Evolutionary conservation across 2,113 vertebrate genomes (phyloP).

Genomic region (Muntiacus reevesi): DNA sequence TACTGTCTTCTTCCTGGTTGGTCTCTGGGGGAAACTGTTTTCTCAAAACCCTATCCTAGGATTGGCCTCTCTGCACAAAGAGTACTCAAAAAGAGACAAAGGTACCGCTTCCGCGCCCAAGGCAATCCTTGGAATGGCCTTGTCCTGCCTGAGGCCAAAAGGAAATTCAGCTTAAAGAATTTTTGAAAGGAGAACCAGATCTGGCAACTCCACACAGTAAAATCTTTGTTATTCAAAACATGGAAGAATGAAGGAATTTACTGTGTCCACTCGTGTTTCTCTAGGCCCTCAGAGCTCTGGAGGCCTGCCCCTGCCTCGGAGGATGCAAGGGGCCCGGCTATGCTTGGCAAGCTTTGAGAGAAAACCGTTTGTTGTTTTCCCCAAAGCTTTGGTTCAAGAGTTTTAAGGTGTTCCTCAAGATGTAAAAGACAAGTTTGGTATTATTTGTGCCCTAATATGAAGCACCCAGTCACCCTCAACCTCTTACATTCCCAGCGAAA

Average conservation of each 20-base stretch:
- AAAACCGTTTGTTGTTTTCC: background rate
- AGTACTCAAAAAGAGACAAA: background rate
- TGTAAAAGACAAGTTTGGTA: background rate
- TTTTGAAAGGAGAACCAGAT: background rate
- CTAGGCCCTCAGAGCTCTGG: background rate
- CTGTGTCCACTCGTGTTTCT: background rate
- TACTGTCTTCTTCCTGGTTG: background rate
- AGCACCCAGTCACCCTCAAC: background rate
- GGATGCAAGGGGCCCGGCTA: fast-evolving
- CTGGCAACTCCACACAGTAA: background rate
- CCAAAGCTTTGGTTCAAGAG: background rate
- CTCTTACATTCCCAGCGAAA: background rate
- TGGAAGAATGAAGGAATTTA: background rate
- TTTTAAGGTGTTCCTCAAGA: background rate
- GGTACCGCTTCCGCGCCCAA: background rate
- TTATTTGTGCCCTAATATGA: background rate
- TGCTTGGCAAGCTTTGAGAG: background rate
- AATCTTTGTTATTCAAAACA: background rate
- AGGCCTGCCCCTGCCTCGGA: background rate
- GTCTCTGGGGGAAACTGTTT: background rate
- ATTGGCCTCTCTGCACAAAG: background rate
- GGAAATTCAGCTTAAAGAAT: background rate
- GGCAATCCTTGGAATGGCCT: background rate
- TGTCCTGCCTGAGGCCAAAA: background rate
- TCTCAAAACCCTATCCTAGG: background rate